Evolutionary conservation across 2,888 invertebrate genomes (phyloP), one percentile per base, ranked within the genome.

Genomic region (Dicyrtoma fusca): DNA sequence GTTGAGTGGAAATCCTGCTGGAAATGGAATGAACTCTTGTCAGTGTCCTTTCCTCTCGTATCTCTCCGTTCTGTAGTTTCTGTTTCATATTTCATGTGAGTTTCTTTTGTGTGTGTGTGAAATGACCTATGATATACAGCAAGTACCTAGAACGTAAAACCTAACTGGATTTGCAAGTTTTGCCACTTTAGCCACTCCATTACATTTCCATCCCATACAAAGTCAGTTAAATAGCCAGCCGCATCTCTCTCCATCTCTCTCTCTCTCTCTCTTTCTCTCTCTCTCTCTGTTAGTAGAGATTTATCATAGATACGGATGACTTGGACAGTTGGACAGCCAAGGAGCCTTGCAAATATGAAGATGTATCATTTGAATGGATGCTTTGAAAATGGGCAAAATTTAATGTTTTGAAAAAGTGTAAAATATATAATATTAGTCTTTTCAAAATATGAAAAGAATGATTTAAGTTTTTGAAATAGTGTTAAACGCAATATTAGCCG

Each of bases 131-230:
- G 71, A 71, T 68, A 74, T 62, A 65, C 74, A 61, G 71, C 75
- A 59, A 68, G 68, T 68, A 68, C 68, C 68, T 68, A 59, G 8
- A 34, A 34, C 34, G 34, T 34, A 34, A 34, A 68, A 68, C 45
- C 57, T 68, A 77, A 79, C 78, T 79, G 78, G 78, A 79, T 79
- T 79, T 73, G 72, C 77, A 79, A 79, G 72, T 78, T 78, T 75
- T 75, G 74, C 68, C 44, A 45, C 68, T 44, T 42, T n/a, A n/a
- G n/a, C n/a, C 61, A 61, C 42, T 34, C 61, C 42, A 61, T n/a
- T 42, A 42, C 61, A 61, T 19, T 42, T 61, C 42, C 61, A 34
- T 42, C 42, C 42, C 61, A 34, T 34, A 34, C 34, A 34, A 34
- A 34, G 34, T 34, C 34, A 34, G 34, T 3, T 5, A 3, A 3